Evolutionary conservation across 2,797 vertebrate genomes (phyloP), one percentile per base, ranked within the genome.

Genomic region (Acridotheres tristis): DNA sequence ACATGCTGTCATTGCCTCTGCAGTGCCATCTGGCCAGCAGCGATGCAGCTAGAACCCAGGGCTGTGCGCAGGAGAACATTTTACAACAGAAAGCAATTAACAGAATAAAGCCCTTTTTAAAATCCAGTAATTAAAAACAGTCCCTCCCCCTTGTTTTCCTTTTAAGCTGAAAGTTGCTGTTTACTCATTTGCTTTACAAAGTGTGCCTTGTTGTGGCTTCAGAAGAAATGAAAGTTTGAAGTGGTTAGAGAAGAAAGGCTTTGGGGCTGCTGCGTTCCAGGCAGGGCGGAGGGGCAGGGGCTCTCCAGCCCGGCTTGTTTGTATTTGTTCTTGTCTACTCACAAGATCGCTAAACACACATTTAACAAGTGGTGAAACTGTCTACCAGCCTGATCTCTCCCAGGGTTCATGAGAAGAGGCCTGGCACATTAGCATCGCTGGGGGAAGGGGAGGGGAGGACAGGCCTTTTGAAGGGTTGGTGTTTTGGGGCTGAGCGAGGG

Each of bases 181-280:
- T 96, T 96, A 94, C 95, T 96, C 91, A 96, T 97, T 96, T 97
- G 96, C 96, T 96, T 96, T 95, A 95, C 96, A 97, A 96, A 96
- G 96, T 94, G 94, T 93, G 95, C 96, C 96, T 97, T 97, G 94
- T 97, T 97, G 96, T 97, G 96, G 96, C 95, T 96, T 91, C 94
- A 93, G 94, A 96, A 96, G 96, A 95, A 96, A 96, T 72, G 91
- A 85, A 90, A 94, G 96, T 96, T 97, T 97, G 96, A 97, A 96
- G 96, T 97, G 96, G 96, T 96, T 86, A 63, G 94, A 93, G 95
- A 96, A 97, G 93, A 97, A 97, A 96, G 95, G 83, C 96, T 95
- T 8, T 26, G 92, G 95, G 90, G 85, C 90, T 93, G 93, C 8
- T 95, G 90, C 18, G 65, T 85, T 94, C 92, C 90, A 76, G 92